phyloP scores from a whole-genome alignment of 2,888 invertebrate genomes.

The Aplocera efformata region DNA sequence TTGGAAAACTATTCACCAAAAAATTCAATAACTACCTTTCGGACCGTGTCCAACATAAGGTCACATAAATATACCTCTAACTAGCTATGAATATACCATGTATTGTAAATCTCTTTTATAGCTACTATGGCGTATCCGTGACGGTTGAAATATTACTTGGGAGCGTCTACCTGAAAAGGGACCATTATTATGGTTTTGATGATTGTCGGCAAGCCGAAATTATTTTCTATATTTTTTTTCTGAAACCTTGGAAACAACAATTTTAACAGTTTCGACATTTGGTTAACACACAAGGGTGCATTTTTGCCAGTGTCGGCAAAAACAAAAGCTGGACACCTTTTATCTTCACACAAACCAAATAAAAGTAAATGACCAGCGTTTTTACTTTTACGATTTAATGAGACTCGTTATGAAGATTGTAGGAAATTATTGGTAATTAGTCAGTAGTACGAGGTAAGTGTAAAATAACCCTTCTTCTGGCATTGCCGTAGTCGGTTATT shows the following conservation, averaged over 20 bases:
- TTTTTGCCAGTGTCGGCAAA: constrained; percentile 49
- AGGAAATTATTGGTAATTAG: neutral
- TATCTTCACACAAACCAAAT: constrained; percentile 53
- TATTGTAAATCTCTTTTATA: constrained; percentile 77
- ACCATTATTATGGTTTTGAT: constrained; percentile 70
- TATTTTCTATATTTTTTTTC: constrained; percentile 60
- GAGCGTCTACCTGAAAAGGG: constrained; percentile 76
- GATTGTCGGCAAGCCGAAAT: constrained; percentile 75
- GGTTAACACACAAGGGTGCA: constrained; percentile 37
- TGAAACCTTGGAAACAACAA: constrained; percentile 59
- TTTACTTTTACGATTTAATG: constrained; percentile 37
- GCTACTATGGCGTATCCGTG: constrained; percentile 66
- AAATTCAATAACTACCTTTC: constrained; percentile 58
- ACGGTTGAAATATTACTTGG: constrained; percentile 77
- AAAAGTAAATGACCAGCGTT: constrained; percentile 36
- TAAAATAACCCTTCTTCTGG: no score
- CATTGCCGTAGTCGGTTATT: no score
- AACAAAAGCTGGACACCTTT: constrained; percentile 45
- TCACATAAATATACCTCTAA: constrained; percentile 64
- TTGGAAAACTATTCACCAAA: constrained; percentile 54
- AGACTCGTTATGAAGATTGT: constrained; percentile 27
- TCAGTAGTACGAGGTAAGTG: no score
- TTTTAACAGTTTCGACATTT: constrained; percentile 59
- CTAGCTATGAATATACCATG: constrained; percentile 69
- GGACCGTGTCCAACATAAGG: constrained; percentile 68